Percentiles rank a stretch among this genome's conserved stretches.
Conservation (phyloP, 2,113 vertebrate species). For the Nycticebus coucang region DNA sequence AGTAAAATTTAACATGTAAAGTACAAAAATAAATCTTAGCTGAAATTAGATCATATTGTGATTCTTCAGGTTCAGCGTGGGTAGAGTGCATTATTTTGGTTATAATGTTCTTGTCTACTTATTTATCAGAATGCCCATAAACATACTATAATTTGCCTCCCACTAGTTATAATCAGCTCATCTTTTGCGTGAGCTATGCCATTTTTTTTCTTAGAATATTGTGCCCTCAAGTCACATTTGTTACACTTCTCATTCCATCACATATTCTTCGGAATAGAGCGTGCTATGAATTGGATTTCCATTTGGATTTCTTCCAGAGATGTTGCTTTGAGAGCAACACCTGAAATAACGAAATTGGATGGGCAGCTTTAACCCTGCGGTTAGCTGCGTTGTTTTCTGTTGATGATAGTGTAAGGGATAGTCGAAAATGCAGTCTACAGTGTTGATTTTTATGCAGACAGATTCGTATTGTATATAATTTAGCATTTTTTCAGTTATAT, state of each 20-base stretch:
- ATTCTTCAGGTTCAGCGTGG: background rate
- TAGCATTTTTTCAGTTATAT: slow-evolving; percentile 70
- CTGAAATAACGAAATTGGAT: slow-evolving; percentile 80
- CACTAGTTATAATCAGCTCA: slow-evolving; percentile 64
- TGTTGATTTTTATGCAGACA: slow-evolving; percentile 75
- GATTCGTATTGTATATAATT: slow-evolving; percentile 71
- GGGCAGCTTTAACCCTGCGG: slow-evolving; percentile 70
- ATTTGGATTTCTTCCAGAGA: slow-evolving; percentile 85
- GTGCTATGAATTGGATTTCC: slow-evolving; percentile 80
- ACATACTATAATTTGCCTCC: slow-evolving; percentile 51
- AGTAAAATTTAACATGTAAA: background rate
- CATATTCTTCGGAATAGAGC: slow-evolving; percentile 82
- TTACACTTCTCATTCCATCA: slow-evolving; percentile 78
- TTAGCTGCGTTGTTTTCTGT: slow-evolving; percentile 78
- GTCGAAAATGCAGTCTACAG: slow-evolving; percentile 77
- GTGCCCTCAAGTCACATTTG: slow-evolving; percentile 80
- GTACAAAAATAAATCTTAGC: background rate
- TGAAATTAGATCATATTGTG: slow-evolving; percentile 33
- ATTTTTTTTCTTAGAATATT: slow-evolving; percentile 82
- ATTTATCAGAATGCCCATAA: slow-evolving; percentile 65
- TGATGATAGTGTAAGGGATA: slow-evolving; percentile 77
- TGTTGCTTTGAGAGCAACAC: slow-evolving; percentile 72
- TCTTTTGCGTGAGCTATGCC: slow-evolving; percentile 75
- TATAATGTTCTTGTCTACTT: slow-evolving; percentile 64
- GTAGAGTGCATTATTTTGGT: slow-evolving; percentile 50